Base-by-base conservation (phyloP, 30 jellyfish, hydroid and myxozoan genomes). In the Cassiopea xamachana region DNA sequence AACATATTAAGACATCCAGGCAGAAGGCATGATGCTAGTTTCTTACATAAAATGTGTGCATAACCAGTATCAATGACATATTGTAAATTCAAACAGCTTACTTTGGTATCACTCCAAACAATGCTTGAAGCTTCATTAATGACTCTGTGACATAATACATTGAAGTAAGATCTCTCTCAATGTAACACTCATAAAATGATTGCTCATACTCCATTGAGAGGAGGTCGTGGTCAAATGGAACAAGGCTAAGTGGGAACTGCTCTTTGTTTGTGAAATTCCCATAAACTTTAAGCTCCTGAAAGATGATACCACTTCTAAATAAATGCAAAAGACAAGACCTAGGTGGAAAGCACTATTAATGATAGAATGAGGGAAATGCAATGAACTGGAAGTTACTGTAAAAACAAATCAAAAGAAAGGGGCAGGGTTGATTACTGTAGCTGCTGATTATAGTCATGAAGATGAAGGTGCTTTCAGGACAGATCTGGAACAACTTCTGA, bases 41-140 rank as follows among this genome's bases (percentile, higher is more conserved):
- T 27, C 39, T 27, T 27, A 27, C 39, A 27, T 27, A 27, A 27
- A 27, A 27, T 27, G 39, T 27, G 39, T 27, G 39, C 39, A 27
- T 27, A 55, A 55, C 0, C 64, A 55, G 10, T 55, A 55, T 55
- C 64, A 55, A 3, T 6, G 10, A 55, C 12, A 55, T 6, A 55
- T 3, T 3, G 12, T 10, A 55, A 55, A 3, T 3, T 10, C 64
- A 55, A 6, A 55, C 64, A 10, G 64, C 94, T 68, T 88, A 88
- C 95, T 89, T 90, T 60, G 99, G 99, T 7, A 93, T 89, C 59
- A 88, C 95, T 18, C 99, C 99, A 86, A 73, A 96, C 77, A 96
- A 58, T 1, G 99, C 98, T 68, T 96, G 98, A 59, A 96, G 43
- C 59, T 97, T 92, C 98, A 96, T 93, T 81, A 96, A 72, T 2